A percentile compares a stretch with the other conserved stretches of the same genome.
Conservation (phyloP, 2,797 vertebrate species). For the Sphaeramia orbicularis region DNA sequence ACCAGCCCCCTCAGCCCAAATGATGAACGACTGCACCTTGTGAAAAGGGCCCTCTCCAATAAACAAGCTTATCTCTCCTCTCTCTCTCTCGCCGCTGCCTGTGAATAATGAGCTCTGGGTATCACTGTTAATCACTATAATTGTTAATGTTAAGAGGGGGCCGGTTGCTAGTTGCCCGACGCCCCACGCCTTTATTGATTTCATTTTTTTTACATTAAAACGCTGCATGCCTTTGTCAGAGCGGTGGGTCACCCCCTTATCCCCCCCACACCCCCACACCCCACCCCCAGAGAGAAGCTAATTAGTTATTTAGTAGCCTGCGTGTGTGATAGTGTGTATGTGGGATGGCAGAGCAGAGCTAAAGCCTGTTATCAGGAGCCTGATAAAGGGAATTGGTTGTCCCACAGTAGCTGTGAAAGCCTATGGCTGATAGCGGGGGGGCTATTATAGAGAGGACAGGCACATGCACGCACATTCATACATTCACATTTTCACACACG, state of each 20-base stretch:
- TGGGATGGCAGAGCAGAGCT: slow-evolving; percentile 64
- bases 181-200: slow-evolving; percentile 90
- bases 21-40: slow-evolving; percentile 91
- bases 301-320: slow-evolving; percentile 84
- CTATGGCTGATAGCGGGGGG: slow-evolving; percentile 74
- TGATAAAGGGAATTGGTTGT: slow-evolving; percentile 83
- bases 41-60: slow-evolving; percentile 91
- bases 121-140: slow-evolving; percentile 96
- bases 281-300: slow-evolving; percentile 72
- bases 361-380: slow-evolving; percentile 74
- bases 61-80: slow-evolving; percentile 93
- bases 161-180: slow-evolving; percentile 68
- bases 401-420: slow-evolving; percentile 75
- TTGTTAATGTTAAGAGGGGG: slow-evolving; percentile 92
- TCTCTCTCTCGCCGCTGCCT: slow-evolving; percentile 72
- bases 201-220: slow-evolving; percentile 89
- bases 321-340: slow-evolving; percentile 72
- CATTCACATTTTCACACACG: slow-evolving; percentile 7
- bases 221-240: slow-evolving; percentile 73
- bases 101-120: slow-evolving; percentile 95
- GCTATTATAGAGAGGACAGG: slow-evolving; percentile 72
- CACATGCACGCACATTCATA: slow-evolving; percentile 30
- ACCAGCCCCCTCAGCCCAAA: slow-evolving; percentile 72
- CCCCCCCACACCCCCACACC: slow-evolving; percentile 6
- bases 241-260: slow-evolving; percentile 51